Evolutionary conservation across 2,113 vertebrate species (phyloP).

Genomic region (Mobula hypostoma): DNA sequence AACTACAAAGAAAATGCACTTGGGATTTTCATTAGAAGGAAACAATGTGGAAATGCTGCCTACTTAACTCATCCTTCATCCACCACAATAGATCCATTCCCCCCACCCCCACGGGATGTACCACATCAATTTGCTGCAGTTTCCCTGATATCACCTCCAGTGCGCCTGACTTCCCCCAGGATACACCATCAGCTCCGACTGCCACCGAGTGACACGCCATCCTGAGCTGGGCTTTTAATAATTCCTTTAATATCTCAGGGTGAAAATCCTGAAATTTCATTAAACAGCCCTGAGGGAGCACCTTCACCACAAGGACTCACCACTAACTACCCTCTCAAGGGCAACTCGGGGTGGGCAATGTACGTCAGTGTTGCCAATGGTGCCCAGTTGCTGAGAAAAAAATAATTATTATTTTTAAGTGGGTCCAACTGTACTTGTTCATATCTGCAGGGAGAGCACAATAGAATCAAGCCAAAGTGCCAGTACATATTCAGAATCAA

Average conservation of each 20-base stretch:
- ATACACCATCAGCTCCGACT: neutral
- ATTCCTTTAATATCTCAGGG: neutral
- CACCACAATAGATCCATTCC: neutral
- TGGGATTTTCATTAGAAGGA: neutral
- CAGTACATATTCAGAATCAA: neutral
- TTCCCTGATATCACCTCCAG: neutral
- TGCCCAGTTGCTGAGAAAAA: too few relatives aligned
- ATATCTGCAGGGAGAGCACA: neutral
- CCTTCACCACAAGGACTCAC: neutral
- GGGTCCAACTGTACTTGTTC: too few relatives aligned
- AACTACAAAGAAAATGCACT: conserved; percentile 54
- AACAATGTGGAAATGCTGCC: neutral
- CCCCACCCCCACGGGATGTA: neutral
- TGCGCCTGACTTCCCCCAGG: too few relatives aligned
- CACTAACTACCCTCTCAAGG: neutral
- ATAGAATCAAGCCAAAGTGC: neutral
- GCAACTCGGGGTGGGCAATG: neutral
- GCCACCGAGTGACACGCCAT: neutral
- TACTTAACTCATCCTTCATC: neutral
- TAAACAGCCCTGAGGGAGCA: neutral
- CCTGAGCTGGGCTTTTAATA: too few relatives aligned
- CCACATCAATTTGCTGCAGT: neutral
- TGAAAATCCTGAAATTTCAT: neutral
- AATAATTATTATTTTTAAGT: too few relatives aligned
- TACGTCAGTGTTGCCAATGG: neutral